These are phyloP conservation scores for Nettapus auritus DNA, from an alignment of 2,113 vertebrate species.

Conservation along the genomic window DNA sequence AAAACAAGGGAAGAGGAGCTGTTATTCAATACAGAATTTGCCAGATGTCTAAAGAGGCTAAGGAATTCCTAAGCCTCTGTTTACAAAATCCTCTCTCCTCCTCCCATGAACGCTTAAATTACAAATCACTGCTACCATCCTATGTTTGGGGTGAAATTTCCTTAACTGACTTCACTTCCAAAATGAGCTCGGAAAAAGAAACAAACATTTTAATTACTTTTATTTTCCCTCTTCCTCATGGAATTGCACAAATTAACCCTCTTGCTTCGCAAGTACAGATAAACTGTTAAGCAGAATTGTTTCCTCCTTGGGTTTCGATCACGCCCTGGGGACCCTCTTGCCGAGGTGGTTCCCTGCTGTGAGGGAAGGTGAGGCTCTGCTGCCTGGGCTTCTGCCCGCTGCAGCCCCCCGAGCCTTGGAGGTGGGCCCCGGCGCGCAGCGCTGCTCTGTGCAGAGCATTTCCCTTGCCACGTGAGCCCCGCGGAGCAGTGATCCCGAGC, in stretches of 20 bases:
- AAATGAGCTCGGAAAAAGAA: constrained; percentile 12
- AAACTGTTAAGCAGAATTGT: constrained; percentile 53
- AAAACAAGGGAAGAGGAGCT: constrained; percentile 46
- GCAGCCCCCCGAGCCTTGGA: not conserved
- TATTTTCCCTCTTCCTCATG: constrained; percentile 37
- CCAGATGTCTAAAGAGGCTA: constrained; percentile 72
- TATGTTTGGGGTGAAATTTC: constrained; percentile 38
- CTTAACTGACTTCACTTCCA: constrained; percentile 30
- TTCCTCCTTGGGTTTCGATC: not conserved
- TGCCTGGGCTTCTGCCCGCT: not conserved
- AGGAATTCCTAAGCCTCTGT: constrained; percentile 78
- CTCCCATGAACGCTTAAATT: constrained; percentile 36
- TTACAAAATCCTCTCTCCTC: constrained; percentile 74
- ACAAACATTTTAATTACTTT: constrained; percentile 68
- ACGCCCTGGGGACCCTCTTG: not conserved
- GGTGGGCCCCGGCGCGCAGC: not conserved
- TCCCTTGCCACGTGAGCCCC: not conserved
- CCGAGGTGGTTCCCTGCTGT: not conserved
- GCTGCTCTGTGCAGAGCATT: not conserved
- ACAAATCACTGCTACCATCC: constrained; percentile 32
- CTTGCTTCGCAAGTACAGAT: constrained; percentile 61
- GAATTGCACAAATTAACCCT: constrained; percentile 61
- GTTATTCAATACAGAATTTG: constrained; percentile 61
- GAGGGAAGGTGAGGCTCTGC: not conserved
- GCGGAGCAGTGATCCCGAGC: not conserved